Conservation (phyloP, 1,140 invertebrate species). For the Diprion similis region DNA sequence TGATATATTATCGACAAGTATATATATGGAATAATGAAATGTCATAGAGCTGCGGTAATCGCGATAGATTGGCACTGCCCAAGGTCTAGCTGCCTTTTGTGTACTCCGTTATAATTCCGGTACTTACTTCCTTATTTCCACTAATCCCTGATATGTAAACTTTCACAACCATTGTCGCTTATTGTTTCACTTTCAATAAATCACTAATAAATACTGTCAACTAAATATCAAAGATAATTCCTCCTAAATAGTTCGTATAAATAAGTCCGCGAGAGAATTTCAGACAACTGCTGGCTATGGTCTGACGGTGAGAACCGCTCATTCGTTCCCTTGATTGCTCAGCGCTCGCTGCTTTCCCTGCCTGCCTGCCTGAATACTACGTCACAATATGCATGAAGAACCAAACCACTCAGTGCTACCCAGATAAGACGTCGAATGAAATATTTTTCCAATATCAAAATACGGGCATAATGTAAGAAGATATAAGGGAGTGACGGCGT, state of each 20-base stretch:
- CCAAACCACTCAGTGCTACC: not conserved
- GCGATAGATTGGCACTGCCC: constrained; percentile 26
- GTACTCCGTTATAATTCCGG: constrained; percentile 23
- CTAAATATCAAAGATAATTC: not conserved
- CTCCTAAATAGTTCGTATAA: not conserved
- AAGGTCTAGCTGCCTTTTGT: constrained; percentile 14
- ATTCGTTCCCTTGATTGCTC: too few relatives aligned
- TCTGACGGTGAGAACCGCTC: constrained; percentile 21
- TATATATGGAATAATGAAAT: not conserved
- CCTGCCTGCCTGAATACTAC: not conserved
- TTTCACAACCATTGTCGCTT: constrained; percentile 80
- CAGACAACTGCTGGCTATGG: constrained; percentile 24
- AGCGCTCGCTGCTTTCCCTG: not conserved
- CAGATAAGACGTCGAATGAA: too few relatives aligned
- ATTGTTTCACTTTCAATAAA: constrained; percentile 19
- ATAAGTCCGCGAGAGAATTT: constrained; percentile 14
- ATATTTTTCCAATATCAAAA: too few relatives aligned
- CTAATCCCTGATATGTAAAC: constrained; percentile 89
- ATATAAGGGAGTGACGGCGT: too few relatives aligned
- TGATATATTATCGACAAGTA: not conserved
- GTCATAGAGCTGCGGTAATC: not conserved
- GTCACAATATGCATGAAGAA: not conserved
- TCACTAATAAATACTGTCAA: not conserved
- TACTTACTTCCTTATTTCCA: constrained; percentile 87
- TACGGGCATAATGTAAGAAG: too few relatives aligned